Conservation (phyloP, 2,797 vertebrate species). For the Enteromius afrohamiltoni region DNA sequence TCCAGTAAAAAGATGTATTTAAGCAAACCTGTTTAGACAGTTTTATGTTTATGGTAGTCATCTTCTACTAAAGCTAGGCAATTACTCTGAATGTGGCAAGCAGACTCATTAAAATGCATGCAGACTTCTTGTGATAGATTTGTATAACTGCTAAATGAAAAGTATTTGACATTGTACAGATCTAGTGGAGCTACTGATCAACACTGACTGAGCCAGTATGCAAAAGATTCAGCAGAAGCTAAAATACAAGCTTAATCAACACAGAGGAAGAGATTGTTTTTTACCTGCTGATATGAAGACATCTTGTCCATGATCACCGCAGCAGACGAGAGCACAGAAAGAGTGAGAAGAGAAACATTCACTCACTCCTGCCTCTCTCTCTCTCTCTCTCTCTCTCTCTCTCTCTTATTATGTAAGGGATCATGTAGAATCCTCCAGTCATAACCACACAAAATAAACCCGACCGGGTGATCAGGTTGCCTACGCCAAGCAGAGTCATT, state of each 20-base stretch:
- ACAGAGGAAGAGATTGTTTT: not conserved
- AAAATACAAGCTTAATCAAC: not conserved
- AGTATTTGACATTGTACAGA: not conserved
- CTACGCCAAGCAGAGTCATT: not conserved
- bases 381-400: not conserved
- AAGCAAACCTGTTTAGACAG: not conserved
- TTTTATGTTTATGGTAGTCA: not conserved
- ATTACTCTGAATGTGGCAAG: not conserved
- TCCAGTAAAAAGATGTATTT: not conserved
- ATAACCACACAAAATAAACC: slow-evolving; percentile 10
- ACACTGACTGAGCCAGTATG: not conserved
- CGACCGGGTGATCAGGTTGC: not conserved
- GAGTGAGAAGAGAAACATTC: slow-evolving; percentile 16
- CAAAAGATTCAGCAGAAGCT: not conserved
- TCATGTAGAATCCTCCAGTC: not conserved
- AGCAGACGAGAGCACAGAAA: not conserved
- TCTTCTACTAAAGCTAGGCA: not conserved
- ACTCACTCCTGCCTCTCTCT: not conserved
- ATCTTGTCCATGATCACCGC: not conserved
- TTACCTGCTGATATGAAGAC: slow-evolving; percentile 32
- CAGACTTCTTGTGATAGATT: not conserved
- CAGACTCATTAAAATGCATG: not conserved
- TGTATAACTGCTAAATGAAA: not conserved
- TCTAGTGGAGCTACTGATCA: not conserved
- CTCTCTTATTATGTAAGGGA: slow-evolving; percentile 34